phyloP scores from a whole-genome alignment of 2,888 invertebrate genomes.

The Meganola albula region DNA sequence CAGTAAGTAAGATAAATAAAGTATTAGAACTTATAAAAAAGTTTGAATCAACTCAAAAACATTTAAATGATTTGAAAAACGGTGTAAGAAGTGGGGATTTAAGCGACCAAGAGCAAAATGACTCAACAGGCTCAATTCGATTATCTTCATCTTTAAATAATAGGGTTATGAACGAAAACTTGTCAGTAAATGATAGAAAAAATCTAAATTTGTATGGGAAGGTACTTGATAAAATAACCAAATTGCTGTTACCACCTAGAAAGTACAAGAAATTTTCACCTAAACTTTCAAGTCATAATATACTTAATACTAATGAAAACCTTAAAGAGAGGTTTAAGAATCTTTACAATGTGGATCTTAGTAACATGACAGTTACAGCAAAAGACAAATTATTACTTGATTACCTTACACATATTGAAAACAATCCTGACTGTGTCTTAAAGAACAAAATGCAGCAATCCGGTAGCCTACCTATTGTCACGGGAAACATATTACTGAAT shows the following conservation, averaged over 20 bases:
- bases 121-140: too few species aligned
- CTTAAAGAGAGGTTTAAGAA: conserved; percentile 37
- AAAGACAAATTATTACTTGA: conserved; percentile 61
- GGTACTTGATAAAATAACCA: conserved; percentile 54
- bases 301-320: conserved; percentile 29
- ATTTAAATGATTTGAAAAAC: conserved; percentile 34
- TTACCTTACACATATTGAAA: conserved; percentile 51
- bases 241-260: conserved; percentile 48
- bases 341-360: conserved; percentile 38
- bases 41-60: conserved; percentile 47
- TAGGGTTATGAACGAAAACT: neutral
- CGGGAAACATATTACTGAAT: conserved; percentile 55
- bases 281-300: conserved; percentile 34
- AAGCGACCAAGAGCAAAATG: too few species aligned
- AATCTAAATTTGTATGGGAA: conserved; percentile 49
- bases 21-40: conserved; percentile 51
- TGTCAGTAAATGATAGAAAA: conserved; percentile 32
- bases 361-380: conserved; percentile 36
- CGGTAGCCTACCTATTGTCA: conserved; percentile 30
- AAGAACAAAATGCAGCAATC: conserved; percentile 20
- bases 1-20: conserved; percentile 47
- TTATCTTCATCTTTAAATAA: neutral
- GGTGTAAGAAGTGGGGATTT: too few species aligned
- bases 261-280: conserved; percentile 35
- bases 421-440: conserved; percentile 45